Conservation (phyloP, 2,888 invertebrate genomes). For the Brachyopa scutellaris region DNA sequence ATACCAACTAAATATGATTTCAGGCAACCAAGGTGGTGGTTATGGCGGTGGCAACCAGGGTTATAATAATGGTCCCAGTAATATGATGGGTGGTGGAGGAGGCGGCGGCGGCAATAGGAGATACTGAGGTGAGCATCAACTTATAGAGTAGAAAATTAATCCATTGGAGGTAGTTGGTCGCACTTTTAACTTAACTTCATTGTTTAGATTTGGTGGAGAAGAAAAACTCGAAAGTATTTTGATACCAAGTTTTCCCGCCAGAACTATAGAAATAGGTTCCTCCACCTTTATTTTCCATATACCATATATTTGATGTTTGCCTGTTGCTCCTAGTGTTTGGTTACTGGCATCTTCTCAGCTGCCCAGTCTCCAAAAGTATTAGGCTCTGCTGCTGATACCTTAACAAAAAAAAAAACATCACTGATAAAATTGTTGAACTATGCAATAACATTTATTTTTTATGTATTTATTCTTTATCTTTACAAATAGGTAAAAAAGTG, state of each 20-base stretch:
- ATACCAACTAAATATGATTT: conserved; percentile 25
- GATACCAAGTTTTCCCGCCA: not conserved
- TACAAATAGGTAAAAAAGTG: conserved; percentile 70
- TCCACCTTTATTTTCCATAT: conserved; percentile 6
- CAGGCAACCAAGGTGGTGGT: conserved; percentile 68
- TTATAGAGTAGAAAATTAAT: not conserved
- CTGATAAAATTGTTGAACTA: conserved; percentile 17
- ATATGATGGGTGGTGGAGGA: conserved; percentile 66
- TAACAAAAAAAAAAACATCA: conserved; percentile 26
- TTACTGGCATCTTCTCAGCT: conserved; percentile 16
- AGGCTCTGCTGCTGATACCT: conserved; percentile 52
- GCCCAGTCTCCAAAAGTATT: conserved; percentile 27
- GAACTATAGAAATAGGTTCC: conserved; percentile 37
- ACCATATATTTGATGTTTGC: conserved; percentile 6
- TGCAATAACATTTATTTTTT: conserved; percentile 56
- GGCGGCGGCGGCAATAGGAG: conserved; percentile 63
- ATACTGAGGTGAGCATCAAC: conserved; percentile 62
- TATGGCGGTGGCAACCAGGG: conserved; percentile 65
- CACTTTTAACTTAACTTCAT: not conserved
- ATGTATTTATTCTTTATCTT: conserved; percentile 70
- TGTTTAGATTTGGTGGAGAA: conserved; percentile 13
- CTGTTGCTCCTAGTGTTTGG: conserved; percentile 8
- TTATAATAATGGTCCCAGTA: conserved; percentile 58
- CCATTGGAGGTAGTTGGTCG: not conserved
- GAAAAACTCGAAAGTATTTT: conserved; percentile 1